Evolutionary conservation across 2,113 vertebrate species (phyloP), one percentile per base, ranked within the genome.

Genomic region (Centrocercus urophasianus): DNA sequence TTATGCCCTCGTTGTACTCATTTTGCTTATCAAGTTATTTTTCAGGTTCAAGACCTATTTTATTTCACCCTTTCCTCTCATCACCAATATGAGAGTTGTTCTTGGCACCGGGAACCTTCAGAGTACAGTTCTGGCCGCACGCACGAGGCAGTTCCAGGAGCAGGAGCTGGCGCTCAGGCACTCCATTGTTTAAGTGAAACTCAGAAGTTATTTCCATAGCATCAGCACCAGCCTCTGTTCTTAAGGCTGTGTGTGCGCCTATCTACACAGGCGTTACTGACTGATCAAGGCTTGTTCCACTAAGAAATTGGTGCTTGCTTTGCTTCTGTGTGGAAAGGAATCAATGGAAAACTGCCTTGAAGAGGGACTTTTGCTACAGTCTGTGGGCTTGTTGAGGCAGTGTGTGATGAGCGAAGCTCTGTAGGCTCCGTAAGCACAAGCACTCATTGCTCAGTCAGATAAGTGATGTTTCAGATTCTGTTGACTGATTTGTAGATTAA

Each of bases 41-140:
- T 87, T 64, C 86, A 81, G 7, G 67, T 79, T 93, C 72, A 59
- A 74, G 90, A 80, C 85, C 74, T 89, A 50, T 89, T 94, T 91
- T 88, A 60, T 93, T 91, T 79, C 67, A 63, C 20, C 40, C 50
- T 80, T 86, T 78, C 85, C 59, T 93, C 40, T 48, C 7, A 1
- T 50, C 2, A 0, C 47, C 40, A 69, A 71, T 77, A 79, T 66
- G 66, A 77, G 67, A 73, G 83, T 92, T 95, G 86, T 80, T 95
- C 83, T 91, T 94, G 92, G 88, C 83, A 59, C 45, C 14, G 57
- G 24, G 50, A 63, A 34, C 14, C 63, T 52, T 83, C 6, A 59
- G 60, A 85, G 90, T 14, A 20, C 50, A 83, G 82, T 86, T 45
- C 1, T 4, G 48, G 72, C 67, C 66, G 73, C 88, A 80, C 11